Evolutionary conservation across 2,888 invertebrate species (phyloP).

Genomic region (Osmoderma eremita): DNA sequence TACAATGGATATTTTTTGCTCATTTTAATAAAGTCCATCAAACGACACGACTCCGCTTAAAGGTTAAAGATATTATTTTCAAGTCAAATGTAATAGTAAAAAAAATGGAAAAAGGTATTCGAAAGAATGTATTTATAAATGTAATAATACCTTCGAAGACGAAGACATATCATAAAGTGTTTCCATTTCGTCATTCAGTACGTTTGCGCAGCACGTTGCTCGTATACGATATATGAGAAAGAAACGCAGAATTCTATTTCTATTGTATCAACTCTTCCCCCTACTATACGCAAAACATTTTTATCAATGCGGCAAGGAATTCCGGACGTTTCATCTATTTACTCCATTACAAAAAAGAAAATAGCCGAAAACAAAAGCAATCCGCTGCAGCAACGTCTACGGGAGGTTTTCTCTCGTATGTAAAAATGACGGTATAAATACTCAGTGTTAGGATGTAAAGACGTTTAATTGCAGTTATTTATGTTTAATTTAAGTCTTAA

Average conservation of each 20-base stretch:
- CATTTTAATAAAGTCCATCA: no score
- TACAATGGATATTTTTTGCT: no score
- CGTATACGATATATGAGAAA: background rate
- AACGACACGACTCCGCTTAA: no score
- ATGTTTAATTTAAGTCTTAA: conserved; percentile 24
- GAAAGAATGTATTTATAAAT: no score
- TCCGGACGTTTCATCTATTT: conserved; percentile 13
- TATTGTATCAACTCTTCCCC: conserved; percentile 3
- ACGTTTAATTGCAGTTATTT: conserved; percentile 11
- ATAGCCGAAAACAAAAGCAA: background rate
- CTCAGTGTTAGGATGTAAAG: no score
- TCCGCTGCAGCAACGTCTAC: background rate
- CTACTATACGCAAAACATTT: conserved; percentile 5
- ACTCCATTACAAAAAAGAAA: background rate
- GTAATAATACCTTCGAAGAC: no score
- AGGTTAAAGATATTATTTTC: no score
- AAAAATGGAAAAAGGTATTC: no score
- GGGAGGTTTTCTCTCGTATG: background rate
- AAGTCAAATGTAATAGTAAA: no score
- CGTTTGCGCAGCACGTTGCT: background rate
- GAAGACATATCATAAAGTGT: no score
- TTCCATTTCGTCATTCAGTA: background rate
- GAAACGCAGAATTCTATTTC: background rate
- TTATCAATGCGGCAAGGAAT: conserved; percentile 18
- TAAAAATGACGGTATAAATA: no score